Evolutionary conservation across 2,113 vertebrate genomes (phyloP).

Genomic region (Xerus inauris): DNA sequence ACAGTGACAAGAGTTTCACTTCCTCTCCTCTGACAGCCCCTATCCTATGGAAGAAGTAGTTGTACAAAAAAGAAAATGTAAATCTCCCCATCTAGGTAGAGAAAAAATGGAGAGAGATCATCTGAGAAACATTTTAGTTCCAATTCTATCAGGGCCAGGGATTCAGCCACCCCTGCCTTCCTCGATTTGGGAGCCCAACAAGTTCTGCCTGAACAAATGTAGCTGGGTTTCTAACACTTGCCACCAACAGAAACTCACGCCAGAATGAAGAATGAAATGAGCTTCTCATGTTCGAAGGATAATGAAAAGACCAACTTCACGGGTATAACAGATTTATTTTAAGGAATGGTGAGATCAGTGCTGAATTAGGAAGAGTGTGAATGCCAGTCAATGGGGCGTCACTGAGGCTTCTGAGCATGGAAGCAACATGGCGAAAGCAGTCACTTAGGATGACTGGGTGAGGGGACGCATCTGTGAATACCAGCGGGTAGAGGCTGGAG

Average conservation of each 20-base stretch:
- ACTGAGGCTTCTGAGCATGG: not conserved
- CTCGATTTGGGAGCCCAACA: not conserved
- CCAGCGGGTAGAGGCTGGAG: not conserved
- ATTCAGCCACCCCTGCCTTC: not conserved
- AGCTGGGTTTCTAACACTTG: not conserved
- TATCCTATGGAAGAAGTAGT: not conserved
- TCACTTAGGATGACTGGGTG: not conserved
- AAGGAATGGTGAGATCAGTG: not conserved
- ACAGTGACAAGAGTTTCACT: not conserved
- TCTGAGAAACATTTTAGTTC: not conserved
- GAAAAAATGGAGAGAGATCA: not conserved
- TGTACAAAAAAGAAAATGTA: not conserved
- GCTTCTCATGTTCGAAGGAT: not conserved
- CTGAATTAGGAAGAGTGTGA: not conserved
- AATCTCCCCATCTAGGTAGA: not conserved
- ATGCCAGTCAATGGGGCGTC: not conserved
- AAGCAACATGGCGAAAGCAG: not conserved
- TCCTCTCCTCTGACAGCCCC: not conserved
- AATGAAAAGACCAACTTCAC: not conserved
- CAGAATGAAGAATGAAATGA: not conserved
- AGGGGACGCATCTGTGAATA: not conserved
- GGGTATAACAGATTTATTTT: not conserved
- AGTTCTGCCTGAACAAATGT: not conserved
- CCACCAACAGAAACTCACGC: not conserved
- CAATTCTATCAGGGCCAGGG: not conserved